Conservation (phyloP, 2,113 vertebrate genomes). For the Eidolon helvum region DNA sequence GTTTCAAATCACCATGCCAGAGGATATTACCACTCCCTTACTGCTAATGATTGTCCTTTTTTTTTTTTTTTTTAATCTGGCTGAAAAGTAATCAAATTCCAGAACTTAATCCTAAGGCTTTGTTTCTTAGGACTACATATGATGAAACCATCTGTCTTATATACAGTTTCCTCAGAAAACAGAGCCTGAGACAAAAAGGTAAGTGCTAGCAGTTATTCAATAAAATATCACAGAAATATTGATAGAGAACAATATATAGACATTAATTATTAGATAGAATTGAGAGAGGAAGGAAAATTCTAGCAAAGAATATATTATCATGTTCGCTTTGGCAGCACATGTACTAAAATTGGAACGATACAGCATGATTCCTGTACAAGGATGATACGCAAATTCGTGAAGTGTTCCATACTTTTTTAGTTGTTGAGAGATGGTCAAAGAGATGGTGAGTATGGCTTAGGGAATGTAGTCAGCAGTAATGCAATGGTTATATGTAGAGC, state of each 20-base stretch:
- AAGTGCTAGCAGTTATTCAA: neutral
- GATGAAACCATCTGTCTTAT: neutral
- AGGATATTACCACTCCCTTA: neutral
- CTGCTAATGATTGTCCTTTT: too few species aligned
- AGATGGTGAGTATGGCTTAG: too few species aligned
- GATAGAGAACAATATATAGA: neutral
- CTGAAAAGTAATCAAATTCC: neutral
- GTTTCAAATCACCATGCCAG: neutral
- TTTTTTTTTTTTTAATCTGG: neutral
- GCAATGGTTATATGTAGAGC: too few species aligned
- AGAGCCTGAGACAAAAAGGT: neutral
- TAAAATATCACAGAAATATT: neutral
- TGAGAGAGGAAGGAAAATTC: neutral
- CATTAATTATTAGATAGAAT: neutral
- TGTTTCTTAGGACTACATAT: neutral
- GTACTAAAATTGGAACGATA: too few species aligned
- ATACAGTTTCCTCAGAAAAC: neutral
- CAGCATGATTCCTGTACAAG: too few species aligned
- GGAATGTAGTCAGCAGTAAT: too few species aligned
- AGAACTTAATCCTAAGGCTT: neutral
- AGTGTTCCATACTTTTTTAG: too few species aligned
- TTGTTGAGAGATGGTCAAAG: too few species aligned
- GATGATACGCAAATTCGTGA: too few species aligned
- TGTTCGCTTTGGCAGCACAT: too few species aligned
- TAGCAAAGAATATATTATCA: neutral